Evolutionary conservation across 2,797 vertebrate genomes (phyloP), one percentile per base, ranked within the genome.

Genomic region (Yasuhikotakia modesta): DNA sequence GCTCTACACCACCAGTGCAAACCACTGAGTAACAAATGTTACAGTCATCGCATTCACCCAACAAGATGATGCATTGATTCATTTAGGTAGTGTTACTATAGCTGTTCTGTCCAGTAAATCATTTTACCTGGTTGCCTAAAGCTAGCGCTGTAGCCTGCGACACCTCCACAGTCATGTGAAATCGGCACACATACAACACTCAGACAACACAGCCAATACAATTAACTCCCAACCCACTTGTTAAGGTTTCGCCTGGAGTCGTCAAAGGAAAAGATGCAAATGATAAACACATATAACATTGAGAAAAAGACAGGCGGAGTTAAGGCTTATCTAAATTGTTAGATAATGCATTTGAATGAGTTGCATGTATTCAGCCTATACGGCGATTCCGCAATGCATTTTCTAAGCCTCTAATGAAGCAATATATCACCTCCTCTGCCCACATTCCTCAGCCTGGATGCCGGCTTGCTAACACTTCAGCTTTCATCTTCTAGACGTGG

Each of bases 391-490:
- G 60, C 64, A 55, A 61, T 74, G 69, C 76, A 79, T 82, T 82
- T 82, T 75, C 76, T 65, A 46, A 48, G 43, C 45, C 35, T 76
- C 55, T 85, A 82, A 85, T 81, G 83, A 83, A 85, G 81, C 79
- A 81, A 85, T 81, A 81, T 53, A 81, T 85, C 81, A 85, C 68
- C 79, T 79, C 68, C 30, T 30, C 83, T 68, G 60, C 78, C 81
- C 71, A 82, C 79, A 35, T 66, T 81, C 52, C 57, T 35, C 61
- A 70, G 76, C 68, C 60, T 22, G 43, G 21, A 43, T 71, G 61
- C 52, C 30, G 22, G 78, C 63, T 80, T 68, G 61, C 80, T 79
- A 70, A 82, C 68, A 76, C 81, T 81, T 80, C 68, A 75, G 73
- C 70, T 80, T 80, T 82, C 64, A 82, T 81, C 72, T 79, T 60